Evolutionary conservation across 2,797 vertebrate species (phyloP).

Genomic region (Argya squamiceps): DNA sequence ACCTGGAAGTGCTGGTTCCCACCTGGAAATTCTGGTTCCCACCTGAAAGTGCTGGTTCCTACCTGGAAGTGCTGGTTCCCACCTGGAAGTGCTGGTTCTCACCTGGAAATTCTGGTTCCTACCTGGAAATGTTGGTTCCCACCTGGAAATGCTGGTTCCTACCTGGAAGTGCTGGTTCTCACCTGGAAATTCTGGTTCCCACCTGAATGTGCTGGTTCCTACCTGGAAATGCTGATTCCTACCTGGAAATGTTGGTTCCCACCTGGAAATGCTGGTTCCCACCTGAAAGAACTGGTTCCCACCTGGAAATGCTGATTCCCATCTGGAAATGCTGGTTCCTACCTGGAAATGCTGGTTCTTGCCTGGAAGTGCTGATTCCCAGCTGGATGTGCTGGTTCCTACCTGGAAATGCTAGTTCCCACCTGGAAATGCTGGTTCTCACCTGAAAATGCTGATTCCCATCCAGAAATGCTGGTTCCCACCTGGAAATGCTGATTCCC

Average conservation of each 20-base stretch:
- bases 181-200: neutral
- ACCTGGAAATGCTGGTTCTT: neutral
- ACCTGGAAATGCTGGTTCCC: neutral
- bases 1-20: too few relatives aligned
- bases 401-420: too few relatives aligned
- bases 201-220: neutral
- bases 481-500: neutral
- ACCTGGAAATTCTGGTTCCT: neutral
- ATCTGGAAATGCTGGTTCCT: neutral
- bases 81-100: neutral
- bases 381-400: neutral
- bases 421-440: neutral
- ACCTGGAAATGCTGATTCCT: neutral
- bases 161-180: constrained; percentile 22
- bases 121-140: neutral
- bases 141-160: neutral
- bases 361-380: neutral
- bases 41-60: neutral
- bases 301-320: too few relatives aligned
- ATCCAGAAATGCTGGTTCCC: neutral
- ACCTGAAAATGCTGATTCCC: neutral
- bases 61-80: neutral
- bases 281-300: neutral
- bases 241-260: neutral
- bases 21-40: neutral